These are phyloP conservation scores for Amphibalanus amphitrite DNA, from an alignment of 1,140 invertebrate genomes.

Conservation along the genomic window DNA sequence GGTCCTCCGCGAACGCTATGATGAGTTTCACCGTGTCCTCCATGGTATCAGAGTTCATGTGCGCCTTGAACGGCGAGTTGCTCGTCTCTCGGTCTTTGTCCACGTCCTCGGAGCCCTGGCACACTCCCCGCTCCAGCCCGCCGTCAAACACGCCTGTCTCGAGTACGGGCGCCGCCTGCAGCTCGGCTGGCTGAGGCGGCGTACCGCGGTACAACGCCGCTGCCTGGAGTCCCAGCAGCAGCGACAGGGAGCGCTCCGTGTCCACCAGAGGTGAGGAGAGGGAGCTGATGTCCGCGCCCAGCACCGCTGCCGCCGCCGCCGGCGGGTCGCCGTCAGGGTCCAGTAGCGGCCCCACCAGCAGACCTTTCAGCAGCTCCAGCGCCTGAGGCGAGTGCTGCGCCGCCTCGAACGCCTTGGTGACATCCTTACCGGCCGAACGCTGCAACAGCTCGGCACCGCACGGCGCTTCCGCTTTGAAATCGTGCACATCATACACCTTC, in stretches of 20 bases:
- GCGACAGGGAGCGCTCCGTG: slow-evolving; percentile 51
- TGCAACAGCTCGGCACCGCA: slow-evolving; percentile 40
- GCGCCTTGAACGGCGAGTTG: background rate
- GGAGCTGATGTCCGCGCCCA: slow-evolving; percentile 27
- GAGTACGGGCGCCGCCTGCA: slow-evolving; percentile 68
- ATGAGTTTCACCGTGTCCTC: background rate
- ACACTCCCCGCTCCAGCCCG: slow-evolving; percentile 5
- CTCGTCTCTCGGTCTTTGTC: background rate
- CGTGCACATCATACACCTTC: slow-evolving; percentile 75
- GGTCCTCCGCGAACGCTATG: background rate
- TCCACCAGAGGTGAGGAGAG: slow-evolving; percentile 41
- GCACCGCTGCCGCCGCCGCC: background rate
- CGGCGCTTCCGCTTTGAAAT: slow-evolving; percentile 37
- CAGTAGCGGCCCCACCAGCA: slow-evolving; percentile 35
- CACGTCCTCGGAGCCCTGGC: slow-evolving; percentile 5
- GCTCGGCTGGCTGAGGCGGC: slow-evolving; percentile 66
- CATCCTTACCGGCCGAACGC: slow-evolving; percentile 41
- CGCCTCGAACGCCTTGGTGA: slow-evolving; percentile 38
- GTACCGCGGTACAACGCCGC: slow-evolving; percentile 14
- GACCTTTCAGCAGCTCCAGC: slow-evolving; percentile 28
- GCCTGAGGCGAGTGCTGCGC: slow-evolving; percentile 35
- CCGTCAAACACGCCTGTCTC: slow-evolving; percentile 55
- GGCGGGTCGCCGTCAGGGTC: slow-evolving; percentile 23
- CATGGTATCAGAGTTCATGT: background rate
- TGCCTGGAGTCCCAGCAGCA: slow-evolving; percentile 49